Percentiles rank a stretch among this genome's conserved stretches.
Conservation (phyloP, 2,113 vertebrate genomes). For the Rhabdomys dilectus region DNA sequence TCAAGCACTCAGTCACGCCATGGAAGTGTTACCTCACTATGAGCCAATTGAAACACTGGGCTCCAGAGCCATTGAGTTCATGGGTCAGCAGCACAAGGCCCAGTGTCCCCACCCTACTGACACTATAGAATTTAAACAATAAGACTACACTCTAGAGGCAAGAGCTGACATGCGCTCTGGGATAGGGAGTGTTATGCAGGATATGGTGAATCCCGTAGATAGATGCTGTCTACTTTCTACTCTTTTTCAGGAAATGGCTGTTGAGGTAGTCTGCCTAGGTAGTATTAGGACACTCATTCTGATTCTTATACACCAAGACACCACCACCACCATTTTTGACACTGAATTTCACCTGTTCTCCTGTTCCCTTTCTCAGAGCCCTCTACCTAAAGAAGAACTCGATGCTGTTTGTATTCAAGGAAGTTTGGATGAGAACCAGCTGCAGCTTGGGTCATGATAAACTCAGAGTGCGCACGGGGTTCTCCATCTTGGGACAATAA, state of each 20-base stretch:
- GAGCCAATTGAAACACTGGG: neutral
- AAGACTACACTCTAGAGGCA: rapidly evolving
- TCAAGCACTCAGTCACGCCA: neutral
- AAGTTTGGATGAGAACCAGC: rapidly evolving
- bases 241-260: rapidly evolving
- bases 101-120: neutral
- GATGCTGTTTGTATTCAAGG: neutral
- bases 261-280: rapidly evolving
- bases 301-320: too few species aligned
- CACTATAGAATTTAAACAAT: neutral
- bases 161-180: neutral
- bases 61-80: neutral
- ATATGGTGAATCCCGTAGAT: too few species aligned
- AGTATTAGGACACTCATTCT: neutral
- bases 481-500: neutral
- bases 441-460: neutral
- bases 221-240: rapidly evolving
- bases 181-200: neutral
- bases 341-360: rapidly evolving
- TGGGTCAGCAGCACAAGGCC: neutral
- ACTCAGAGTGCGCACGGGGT: rapidly evolving
- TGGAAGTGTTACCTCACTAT: rapidly evolving
- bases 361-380: too few species aligned
- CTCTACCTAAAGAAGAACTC: rapidly evolving
- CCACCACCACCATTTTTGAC: too few species aligned